These are phyloP conservation scores for Otolemur garnettii DNA, from an alignment of 2,113 vertebrate species.

Conservation along the genomic window DNA sequence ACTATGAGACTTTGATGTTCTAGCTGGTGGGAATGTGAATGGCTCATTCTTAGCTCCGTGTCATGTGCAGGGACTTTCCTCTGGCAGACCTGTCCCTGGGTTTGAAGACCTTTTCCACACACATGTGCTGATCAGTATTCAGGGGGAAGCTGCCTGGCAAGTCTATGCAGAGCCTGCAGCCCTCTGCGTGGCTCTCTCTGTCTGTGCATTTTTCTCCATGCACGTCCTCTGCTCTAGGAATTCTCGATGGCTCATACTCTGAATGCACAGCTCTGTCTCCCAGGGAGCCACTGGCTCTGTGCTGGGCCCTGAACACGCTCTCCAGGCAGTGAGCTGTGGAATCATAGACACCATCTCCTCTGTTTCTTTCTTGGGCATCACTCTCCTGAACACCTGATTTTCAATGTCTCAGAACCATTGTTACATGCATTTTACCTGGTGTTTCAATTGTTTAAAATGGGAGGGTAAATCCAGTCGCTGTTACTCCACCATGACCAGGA, in stretches of 20 bases:
- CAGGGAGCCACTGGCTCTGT: neutral
- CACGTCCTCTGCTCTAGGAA: neutral
- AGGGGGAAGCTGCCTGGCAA: rapidly evolving
- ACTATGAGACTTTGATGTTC: too few species aligned
- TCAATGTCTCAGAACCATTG: rapidly evolving
- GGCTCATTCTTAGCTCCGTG: neutral
- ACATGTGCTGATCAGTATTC: rapidly evolving
- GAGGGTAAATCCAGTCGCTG: neutral
- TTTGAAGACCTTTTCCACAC: neutral
- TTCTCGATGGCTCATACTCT: rapidly evolving
- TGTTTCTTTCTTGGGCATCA: neutral
- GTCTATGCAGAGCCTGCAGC: rapidly evolving
- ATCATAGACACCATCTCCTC: rapidly evolving
- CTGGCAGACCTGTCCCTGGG: too few species aligned
- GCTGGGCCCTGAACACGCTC: rapidly evolving
- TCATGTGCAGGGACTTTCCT: neutral
- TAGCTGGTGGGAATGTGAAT: neutral
- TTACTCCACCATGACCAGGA: rapidly evolving
- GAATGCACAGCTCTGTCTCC: neutral
- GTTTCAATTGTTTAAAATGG: neutral
- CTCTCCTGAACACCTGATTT: rapidly evolving
- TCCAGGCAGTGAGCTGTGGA: neutral
- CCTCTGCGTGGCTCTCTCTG: rapidly evolving
- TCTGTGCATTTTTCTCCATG: rapidly evolving
- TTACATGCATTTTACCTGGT: rapidly evolving